Percentiles rank a stretch among this genome's conserved stretches.
phyloP scores from a whole-genome alignment of 2,888 invertebrate genomes.

The Tupiocoris notatus region DNA sequence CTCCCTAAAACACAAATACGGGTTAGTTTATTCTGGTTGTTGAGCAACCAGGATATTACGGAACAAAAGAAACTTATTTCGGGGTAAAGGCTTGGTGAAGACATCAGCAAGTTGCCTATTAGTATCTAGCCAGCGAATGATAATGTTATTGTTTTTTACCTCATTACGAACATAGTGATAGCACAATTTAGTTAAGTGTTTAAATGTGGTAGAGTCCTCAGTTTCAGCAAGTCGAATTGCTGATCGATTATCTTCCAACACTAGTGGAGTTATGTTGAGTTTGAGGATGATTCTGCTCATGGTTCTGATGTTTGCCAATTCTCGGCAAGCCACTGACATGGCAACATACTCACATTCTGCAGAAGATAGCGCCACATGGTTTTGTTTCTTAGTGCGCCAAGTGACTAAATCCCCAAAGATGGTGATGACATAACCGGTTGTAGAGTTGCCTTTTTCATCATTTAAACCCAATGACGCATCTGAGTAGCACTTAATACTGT shows the following conservation, averaged over 20 bases:
- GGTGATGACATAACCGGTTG: conserved; percentile 10
- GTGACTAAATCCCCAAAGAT: not conserved
- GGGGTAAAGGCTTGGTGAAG: not conserved
- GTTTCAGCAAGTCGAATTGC: not conserved
- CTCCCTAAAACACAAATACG: too few relatives aligned
- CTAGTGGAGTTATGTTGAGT: not conserved
- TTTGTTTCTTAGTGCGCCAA: conserved; percentile 18
- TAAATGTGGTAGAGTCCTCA: conserved; percentile 2
- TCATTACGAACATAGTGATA: not conserved
- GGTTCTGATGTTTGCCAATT: not conserved
- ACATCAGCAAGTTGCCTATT: not conserved
- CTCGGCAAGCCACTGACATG: not conserved
- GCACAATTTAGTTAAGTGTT: conserved; percentile 1
- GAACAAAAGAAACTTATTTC: not conserved
- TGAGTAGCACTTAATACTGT: not conserved
- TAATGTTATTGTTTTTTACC: not conserved
- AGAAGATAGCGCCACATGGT: conserved; percentile 6
- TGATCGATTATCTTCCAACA: conserved; percentile 7
- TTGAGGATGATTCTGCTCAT: not conserved
- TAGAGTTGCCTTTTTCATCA: conserved; percentile 4
- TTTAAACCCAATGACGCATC: conserved; percentile 15
- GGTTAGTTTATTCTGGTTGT: too few relatives aligned
- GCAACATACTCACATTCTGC: conserved; percentile 13
- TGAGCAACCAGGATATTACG: not conserved
- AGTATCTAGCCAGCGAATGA: not conserved